These are phyloP conservation scores for Phyllotreta cruciferae DNA, from an alignment of 2,888 invertebrate genomes.

Conservation along the genomic window DNA sequence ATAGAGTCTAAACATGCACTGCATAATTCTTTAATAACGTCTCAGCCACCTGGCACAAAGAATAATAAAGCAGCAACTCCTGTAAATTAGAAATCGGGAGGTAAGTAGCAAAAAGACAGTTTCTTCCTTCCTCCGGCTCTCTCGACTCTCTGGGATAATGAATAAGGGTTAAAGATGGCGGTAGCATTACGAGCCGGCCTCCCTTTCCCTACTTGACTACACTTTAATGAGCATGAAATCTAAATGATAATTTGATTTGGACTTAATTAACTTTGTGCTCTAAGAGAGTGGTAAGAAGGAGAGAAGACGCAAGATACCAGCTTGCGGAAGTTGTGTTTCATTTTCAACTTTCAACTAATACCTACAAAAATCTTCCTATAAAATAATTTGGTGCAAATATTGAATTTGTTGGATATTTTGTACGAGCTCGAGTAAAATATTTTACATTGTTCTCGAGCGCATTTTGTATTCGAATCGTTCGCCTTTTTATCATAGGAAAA, in stretches of 20 bases:
- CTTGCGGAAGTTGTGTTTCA: constrained; percentile 15
- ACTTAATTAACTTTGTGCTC: constrained; percentile 56
- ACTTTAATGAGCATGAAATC: constrained; percentile 61
- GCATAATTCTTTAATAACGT: constrained; percentile 1
- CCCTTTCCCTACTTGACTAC: constrained; percentile 52
- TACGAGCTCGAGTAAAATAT: no score
- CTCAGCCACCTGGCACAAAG: constrained; percentile 10
- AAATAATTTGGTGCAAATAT: no score
- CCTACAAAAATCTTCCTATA: no score
- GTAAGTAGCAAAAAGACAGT: constrained; percentile 7
- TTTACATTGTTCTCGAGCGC: no score
- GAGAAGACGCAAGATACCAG: constrained; percentile 7
- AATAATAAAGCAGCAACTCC: constrained; percentile 10
- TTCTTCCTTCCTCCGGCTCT: not conserved
- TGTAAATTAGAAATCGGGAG: constrained; percentile 8
- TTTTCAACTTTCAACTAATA: not conserved
- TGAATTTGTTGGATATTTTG: no score
- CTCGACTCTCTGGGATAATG: constrained; percentile 29
- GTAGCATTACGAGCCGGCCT: constrained; percentile 45
- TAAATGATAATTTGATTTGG: constrained; percentile 62
- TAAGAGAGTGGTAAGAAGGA: constrained; percentile 19
- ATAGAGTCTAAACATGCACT: not conserved
- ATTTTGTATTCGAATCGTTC: not conserved
- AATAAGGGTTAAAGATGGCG: constrained; percentile 47
- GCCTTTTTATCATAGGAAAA: constrained; percentile 6